Evolutionary conservation across 2,113 vertebrate species (phyloP).

Genomic region (Silurus meridionalis): DNA sequence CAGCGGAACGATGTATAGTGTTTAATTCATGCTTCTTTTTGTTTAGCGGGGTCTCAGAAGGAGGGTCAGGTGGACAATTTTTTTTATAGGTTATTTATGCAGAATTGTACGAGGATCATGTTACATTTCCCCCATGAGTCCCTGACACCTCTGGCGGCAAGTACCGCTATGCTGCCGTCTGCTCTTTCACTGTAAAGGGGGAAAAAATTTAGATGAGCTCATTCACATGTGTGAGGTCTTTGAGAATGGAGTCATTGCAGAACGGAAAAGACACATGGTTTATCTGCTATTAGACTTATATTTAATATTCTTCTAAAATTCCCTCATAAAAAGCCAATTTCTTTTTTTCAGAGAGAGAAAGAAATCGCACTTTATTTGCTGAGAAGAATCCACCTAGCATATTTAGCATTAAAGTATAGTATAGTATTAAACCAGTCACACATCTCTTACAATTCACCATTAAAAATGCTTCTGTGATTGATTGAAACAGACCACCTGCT

Average conservation of each 20-base stretch:
- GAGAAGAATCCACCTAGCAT: neutral
- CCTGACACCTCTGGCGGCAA: constrained; percentile 43
- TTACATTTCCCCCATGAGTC: constrained; percentile 30
- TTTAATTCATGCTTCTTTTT: constrained; percentile 13
- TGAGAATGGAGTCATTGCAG: neutral
- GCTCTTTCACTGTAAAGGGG: neutral
- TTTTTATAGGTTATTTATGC: constrained; percentile 47
- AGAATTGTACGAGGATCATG: constrained; percentile 37
- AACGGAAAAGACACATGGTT: neutral
- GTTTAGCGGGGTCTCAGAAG: constrained; percentile 37
- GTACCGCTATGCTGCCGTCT: constrained; percentile 7
- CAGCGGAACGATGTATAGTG: constrained; percentile 29
- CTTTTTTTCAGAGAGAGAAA: neutral
- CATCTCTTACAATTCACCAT: neutral
- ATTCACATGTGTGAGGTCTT: neutral
- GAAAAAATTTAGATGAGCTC: neutral
- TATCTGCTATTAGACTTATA: neutral
- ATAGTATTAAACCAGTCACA: neutral
- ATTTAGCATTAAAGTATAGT: neutral
- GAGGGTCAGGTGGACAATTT: constrained; percentile 30
- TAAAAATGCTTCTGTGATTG: neutral
- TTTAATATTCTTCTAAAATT: neutral
- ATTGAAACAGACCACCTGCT: neutral
- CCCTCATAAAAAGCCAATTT: neutral
- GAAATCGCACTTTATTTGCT: neutral